Evolutionary conservation across 2,888 invertebrate species (phyloP).

Genomic region (Nemoura dubitans): DNA sequence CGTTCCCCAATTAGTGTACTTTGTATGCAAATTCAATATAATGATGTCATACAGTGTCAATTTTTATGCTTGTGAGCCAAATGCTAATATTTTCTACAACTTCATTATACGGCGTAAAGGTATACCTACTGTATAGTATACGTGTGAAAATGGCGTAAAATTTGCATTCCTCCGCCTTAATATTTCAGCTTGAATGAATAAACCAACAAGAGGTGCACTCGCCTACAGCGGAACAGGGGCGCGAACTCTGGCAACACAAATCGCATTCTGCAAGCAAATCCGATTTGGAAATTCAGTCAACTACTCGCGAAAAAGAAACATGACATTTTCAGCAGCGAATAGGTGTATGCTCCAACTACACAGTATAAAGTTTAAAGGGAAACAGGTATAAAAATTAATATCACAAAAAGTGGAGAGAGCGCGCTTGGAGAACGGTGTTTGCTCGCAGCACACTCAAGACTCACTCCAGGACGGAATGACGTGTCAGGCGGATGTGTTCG

Average conservation of each 20-base stretch:
- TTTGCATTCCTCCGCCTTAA: not conserved
- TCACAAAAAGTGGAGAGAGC: not conserved
- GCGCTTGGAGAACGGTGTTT: no score
- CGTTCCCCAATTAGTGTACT: not conserved
- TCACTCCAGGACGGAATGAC: no score
- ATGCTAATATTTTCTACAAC: constrained; percentile 12
- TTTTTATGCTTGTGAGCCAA: not conserved
- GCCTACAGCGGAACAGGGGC: not conserved
- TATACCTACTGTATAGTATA: not conserved
- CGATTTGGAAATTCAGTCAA: not conserved
- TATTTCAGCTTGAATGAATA: not conserved
- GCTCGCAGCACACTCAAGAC: no score
- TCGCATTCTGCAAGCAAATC: not conserved
- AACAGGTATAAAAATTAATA: not conserved
- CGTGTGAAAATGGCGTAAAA: not conserved
- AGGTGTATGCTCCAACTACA: not conserved
- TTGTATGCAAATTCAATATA: not conserved
- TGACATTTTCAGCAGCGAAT: not conserved
- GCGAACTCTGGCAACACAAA: not conserved
- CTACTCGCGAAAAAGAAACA: not conserved
- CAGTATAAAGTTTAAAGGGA: not conserved
- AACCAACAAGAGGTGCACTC: not conserved
- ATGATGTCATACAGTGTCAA: not conserved
- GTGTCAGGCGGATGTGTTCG: no score
- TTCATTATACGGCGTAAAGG: not conserved